Evolutionary conservation across 2,113 vertebrate genomes (phyloP), one percentile per base, ranked within the genome.

Genomic region (Bufo gargarizans): DNA sequence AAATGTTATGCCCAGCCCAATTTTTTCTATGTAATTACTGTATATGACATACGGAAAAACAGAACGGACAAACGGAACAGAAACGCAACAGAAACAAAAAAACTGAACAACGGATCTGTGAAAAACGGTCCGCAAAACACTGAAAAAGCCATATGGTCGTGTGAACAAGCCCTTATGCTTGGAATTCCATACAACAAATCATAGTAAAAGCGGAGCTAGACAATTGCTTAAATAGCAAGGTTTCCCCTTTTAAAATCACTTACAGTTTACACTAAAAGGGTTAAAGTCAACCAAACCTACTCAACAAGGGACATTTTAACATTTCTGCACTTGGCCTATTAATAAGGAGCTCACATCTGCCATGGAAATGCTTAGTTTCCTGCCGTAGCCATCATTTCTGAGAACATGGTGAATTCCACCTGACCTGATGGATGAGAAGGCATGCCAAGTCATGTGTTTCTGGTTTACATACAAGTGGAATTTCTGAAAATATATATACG

Each of bases 391-490:
- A 80, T 59, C 78, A 33, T 16, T 80, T 80, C 78, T 59, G 45
- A 22, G 56, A 79, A 79, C 53, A 79, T 80, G 78, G 78, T 80
- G 56, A 59, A 80, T 80, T 80, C 55, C 56, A 58, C 20, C 50
- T 78, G 77, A 78, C 50, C 77, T 56, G 55, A 58, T 59, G 22
- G 58, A 79, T 79, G 55, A 13, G 77, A 33, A 79, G n/a, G n/a
- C 22, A 58, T 79, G 53, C 77, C 55, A 79, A 33, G 53, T 58
- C 55, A 79, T 79, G 55, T 58, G 77, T 53, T 59, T 58, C 22
- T 79, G 55, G 53, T 33, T 79, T 59, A 79, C 22, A 33, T 58
- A 33, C 56, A 59, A 79, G 22, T 43, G 77, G 19, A 78, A 78
- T 55, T 55, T 49, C 11, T 22, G 19, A 78, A 55, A 53, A 55